These are phyloP conservation scores for Nemurella pictetii DNA, from an alignment of 2,888 invertebrate species.

Conservation along the genomic window DNA sequence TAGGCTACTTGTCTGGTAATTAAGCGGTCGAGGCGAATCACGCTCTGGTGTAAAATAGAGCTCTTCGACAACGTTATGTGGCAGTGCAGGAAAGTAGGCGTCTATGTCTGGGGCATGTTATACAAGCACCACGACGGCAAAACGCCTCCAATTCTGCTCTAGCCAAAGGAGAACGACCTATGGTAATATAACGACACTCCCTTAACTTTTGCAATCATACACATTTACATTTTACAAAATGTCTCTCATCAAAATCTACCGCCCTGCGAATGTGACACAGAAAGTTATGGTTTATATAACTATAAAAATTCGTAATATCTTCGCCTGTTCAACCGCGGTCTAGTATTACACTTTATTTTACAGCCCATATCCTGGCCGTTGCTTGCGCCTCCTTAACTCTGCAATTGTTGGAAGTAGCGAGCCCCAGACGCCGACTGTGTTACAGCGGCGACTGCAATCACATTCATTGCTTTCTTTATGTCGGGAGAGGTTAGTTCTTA, in stretches of 20 bases:
- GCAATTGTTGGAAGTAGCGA: not conserved
- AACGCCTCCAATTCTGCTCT: not conserved
- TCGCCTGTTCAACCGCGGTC: not conserved
- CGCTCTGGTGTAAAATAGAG: not conserved
- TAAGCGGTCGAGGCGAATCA: not conserved
- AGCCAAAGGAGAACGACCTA: not conserved
- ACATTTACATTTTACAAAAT: constrained; percentile 21
- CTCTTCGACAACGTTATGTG: not conserved
- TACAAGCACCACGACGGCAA: not conserved
- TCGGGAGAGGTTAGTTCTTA: constrained; percentile 14
- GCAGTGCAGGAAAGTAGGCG: not conserved
- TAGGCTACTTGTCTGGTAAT: not conserved
- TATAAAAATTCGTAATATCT: constrained; percentile 4
- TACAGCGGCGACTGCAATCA: constrained; percentile 14
- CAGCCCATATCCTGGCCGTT: constrained; percentile 3
- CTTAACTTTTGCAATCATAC: constrained; percentile 23
- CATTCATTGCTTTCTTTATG: constrained; percentile 27
- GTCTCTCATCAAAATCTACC: constrained; percentile 6
- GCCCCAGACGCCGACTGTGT: not conserved
- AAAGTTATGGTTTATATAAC: constrained; percentile 21
- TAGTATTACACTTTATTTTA: constrained; percentile 12
- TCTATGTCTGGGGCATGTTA: not conserved
- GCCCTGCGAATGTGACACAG: constrained; percentile 9
- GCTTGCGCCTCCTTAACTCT: constrained; percentile 5
- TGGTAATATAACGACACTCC: not conserved